Evolutionary conservation across 2,797 vertebrate species (phyloP).

Genomic region (Catharus ustulatus): DNA sequence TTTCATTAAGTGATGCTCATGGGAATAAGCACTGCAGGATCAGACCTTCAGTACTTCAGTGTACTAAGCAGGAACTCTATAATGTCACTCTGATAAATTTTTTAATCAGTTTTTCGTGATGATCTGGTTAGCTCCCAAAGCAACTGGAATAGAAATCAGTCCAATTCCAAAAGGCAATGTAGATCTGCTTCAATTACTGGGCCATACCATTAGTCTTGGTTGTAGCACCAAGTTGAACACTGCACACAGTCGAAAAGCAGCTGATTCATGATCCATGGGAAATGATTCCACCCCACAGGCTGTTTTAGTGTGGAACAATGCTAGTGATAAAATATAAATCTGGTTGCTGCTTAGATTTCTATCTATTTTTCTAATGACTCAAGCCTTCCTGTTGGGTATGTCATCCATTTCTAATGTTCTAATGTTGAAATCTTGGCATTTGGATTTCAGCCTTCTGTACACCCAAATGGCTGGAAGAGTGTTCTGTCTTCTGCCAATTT

Average conservation of each 20-base stretch:
- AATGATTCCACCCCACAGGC: constrained; percentile 32
- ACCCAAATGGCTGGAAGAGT: background rate
- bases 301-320: constrained; percentile 58
- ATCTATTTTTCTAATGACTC: constrained; percentile 55
- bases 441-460: background rate
- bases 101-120: constrained; percentile 36
- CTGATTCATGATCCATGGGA: constrained; percentile 66
- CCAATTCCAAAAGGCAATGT: constrained; percentile 26
- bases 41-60: background rate
- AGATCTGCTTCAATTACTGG: constrained; percentile 47
- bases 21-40: background rate
- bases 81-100: constrained; percentile 7
- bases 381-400: constrained; percentile 53
- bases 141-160: constrained; percentile 44
- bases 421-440: constrained; percentile 19
- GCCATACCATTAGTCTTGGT: constrained; percentile 31
- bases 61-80: constrained; percentile 11
- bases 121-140: constrained; percentile 54
- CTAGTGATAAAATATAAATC: constrained; percentile 59
- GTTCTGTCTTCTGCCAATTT: background rate
- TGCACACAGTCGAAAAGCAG: background rate
- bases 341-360: constrained; percentile 54
- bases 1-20: background rate
- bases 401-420: constrained; percentile 61
- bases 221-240: constrained; percentile 19